Evolutionary conservation across 2,888 invertebrate species (phyloP), one percentile per base, ranked within the genome.

Genomic region (Chrysomela aeneicollis): DNA sequence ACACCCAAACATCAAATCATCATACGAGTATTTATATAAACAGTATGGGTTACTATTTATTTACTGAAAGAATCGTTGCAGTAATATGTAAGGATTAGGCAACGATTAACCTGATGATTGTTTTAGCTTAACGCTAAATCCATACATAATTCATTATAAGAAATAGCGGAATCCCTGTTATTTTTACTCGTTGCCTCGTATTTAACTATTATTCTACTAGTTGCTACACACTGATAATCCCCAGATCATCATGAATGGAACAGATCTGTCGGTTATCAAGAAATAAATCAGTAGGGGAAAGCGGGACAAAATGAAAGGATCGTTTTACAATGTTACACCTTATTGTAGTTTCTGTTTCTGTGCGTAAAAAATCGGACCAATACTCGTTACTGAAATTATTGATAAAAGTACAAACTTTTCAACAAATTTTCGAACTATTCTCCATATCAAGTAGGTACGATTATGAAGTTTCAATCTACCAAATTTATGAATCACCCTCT

Each of bases 71-170:
- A 75, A 73, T 77, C 73, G 71, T 64, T 66, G 71, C 71, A 76
- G 72, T 75, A 74, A 59, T 50, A 57, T 71, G 71, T 75, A 72
- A 74, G 76, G 77, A 77, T 77, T 77, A 77, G 71, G 65, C 61
- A 55, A 73, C 68, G 75, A 77, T 77, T 77, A 77, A 74, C 73
- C 15, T 73, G 69, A 69, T 75, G 74, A 77, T 77, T 76, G 74
- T 73, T 75, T 73, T 74, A 70, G 75, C 76, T 77, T 76, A 77
- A 66, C 69, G 71, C 46, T 66, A 64, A 69, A 68, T 61, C 74
- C 70, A 75, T 74, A 73, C 71, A 74, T 73, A 71, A 74, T 72
- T 73, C 70, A 73, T 73, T 60, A 57, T 58, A 63, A 52, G 22
- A 50, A 59, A 59, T 57, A 10, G 46, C 57, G 17, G 12, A 46